phyloP scores from a whole-genome alignment of 2,113 vertebrate genomes.

The Pithys albifrons region DNA sequence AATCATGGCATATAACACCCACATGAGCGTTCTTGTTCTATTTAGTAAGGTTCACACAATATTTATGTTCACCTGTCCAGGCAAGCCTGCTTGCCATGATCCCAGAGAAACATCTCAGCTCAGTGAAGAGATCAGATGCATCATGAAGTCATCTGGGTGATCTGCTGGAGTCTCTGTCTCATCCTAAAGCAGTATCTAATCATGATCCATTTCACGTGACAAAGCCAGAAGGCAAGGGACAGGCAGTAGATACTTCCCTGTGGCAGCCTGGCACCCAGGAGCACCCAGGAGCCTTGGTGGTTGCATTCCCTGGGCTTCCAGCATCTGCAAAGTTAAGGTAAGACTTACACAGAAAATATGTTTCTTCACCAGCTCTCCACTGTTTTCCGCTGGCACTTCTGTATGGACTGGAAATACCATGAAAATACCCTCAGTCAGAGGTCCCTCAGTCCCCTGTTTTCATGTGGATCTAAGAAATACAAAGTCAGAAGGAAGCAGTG shows the following conservation, averaged over 20 bases:
- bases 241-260: no score
- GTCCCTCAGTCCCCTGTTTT: background rate
- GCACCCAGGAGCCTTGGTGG: background rate
- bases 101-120: background rate
- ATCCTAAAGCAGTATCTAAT: background rate
- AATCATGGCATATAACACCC: background rate
- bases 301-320: background rate
- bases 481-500: background rate
- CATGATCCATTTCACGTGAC: background rate
- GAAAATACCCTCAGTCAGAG: background rate
- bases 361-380: background rate
- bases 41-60: background rate
- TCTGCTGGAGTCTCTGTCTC: background rate
- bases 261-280: background rate
- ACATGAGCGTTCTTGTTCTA: background rate
- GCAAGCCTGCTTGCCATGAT: background rate
- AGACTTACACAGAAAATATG: background rate
- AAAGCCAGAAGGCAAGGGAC: background rate
- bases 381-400: background rate
- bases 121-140: background rate
- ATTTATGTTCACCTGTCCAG: background rate
- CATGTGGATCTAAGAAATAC: background rate
- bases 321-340: background rate
- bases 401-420: background rate
- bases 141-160: background rate